Conservation (phyloP, 2,888 invertebrate species). For the Dromius quadrimaculatus region DNA sequence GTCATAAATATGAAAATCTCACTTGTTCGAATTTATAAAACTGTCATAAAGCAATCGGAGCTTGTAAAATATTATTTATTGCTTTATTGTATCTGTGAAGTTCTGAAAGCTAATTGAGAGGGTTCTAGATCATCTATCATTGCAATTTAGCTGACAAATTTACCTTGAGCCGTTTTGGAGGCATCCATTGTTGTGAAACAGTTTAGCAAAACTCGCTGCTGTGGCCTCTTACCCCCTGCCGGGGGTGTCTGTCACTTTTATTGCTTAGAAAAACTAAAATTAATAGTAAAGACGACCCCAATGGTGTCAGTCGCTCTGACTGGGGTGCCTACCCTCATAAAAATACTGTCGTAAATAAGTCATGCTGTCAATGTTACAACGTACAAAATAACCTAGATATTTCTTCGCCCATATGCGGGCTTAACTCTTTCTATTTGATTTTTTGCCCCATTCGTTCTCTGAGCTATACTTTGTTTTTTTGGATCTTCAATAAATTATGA, state of each 20-base stretch:
- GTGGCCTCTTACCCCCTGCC: conserved; percentile 29
- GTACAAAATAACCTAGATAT: conserved; percentile 32
- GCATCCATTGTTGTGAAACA: conserved; percentile 30
- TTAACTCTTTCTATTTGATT: conserved; percentile 24
- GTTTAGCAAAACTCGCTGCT: conserved; percentile 27
- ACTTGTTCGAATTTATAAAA: conserved; percentile 44
- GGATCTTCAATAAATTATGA: conserved; percentile 28
- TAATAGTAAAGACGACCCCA: conserved; percentile 54
- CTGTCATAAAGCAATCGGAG: conserved; percentile 21
- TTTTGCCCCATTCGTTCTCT: conserved; percentile 6
- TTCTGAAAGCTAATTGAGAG: conserved; percentile 46
- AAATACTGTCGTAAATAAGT: conserved; percentile 49
- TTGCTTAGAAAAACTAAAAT: conserved; percentile 57
- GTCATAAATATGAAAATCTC: conserved; percentile 34
- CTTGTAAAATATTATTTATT: conserved; percentile 34
- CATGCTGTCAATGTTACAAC: conserved; percentile 43
- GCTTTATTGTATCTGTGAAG: conserved; percentile 33
- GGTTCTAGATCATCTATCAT: conserved; percentile 55
- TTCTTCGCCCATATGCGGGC: conserved; percentile 29
- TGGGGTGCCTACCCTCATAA: conserved; percentile 53
- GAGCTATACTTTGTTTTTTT: neutral
- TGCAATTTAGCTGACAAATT: conserved; percentile 56
- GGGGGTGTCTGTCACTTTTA: conserved; percentile 56
- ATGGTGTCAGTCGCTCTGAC: conserved; percentile 42
- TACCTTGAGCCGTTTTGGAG: conserved; percentile 51